Evolutionary conservation across 2,888 invertebrate species (phyloP).

Genomic region (Leptopilina syphax): DNA sequence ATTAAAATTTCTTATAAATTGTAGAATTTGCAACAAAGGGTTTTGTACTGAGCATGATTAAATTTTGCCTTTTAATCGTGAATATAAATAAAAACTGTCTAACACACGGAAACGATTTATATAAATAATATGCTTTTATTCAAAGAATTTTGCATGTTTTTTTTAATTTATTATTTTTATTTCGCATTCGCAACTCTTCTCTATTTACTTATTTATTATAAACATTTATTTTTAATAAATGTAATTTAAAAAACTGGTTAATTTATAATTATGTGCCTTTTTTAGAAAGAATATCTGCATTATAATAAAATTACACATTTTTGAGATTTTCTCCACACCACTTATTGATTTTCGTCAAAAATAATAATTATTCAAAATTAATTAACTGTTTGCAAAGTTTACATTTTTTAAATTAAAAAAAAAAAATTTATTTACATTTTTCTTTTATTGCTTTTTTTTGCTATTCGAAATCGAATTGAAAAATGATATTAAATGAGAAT

Average conservation of each 20-base stretch:
- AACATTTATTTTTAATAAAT: slow-evolving; percentile 9
- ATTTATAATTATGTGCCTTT: neutral
- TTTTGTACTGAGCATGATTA: slow-evolving; percentile 38
- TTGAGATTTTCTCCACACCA: neutral
- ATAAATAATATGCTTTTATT: neutral
- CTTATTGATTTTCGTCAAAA: neutral
- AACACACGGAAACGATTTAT: neutral
- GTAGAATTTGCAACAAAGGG: slow-evolving; percentile 1
- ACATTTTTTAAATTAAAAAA: neutral
- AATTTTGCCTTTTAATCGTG: neutral
- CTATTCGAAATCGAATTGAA: too few relatives aligned
- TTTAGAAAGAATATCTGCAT: neutral
- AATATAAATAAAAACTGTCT: neutral
- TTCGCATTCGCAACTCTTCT: slow-evolving; percentile 15
- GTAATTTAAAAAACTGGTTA: neutral
- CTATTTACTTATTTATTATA: neutral
- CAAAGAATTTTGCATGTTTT: slow-evolving; percentile 25
- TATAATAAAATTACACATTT: neutral
- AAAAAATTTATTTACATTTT: too few relatives aligned
- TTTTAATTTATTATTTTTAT: neutral
- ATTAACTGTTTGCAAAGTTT: neutral
- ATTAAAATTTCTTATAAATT: neutral
- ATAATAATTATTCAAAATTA: neutral
- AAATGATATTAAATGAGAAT: too few relatives aligned
- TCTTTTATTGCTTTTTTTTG: too few relatives aligned